These are phyloP conservation scores for Catostylus mosaicus DNA, from an alignment of 30 jellyfish, hydroid and myxozoan genomes.

Conservation along the genomic window DNA sequence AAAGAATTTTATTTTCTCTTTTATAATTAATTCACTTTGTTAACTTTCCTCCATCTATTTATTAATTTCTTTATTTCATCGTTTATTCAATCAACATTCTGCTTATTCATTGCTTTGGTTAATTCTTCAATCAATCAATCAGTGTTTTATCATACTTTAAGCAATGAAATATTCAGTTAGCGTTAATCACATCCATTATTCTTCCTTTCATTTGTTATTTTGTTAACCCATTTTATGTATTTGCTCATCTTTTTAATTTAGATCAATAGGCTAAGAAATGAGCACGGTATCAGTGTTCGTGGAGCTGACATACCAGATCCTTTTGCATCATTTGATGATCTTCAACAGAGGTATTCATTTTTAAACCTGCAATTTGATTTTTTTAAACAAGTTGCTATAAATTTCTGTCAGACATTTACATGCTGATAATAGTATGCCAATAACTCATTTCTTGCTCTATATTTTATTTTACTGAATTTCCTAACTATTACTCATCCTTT, in stretches of 20 bases:
- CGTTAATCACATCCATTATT: neutral
- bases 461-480: too few relatives aligned
- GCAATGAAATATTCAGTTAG: too few relatives aligned
- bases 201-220: too few relatives aligned
- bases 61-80: too few relatives aligned
- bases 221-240: too few relatives aligned
- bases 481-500: too few relatives aligned
- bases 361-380: neutral
- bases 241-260: neutral
- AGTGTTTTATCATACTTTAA: neutral
- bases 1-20: too few relatives aligned
- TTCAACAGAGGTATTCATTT: conserved; percentile 70
- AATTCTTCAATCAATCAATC: too few relatives aligned
- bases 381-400: neutral
- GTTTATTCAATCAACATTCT: too few relatives aligned
- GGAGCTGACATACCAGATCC: conserved; percentile 97
- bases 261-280: conserved; percentile 74
- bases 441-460: too few relatives aligned
- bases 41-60: neutral
- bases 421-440: too few relatives aligned
- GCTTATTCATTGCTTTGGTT: too few relatives aligned
- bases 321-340: conserved; percentile 60
- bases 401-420: neutral
- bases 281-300: conserved; percentile 67
- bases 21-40: neutral